Conservation (phyloP, 2,113 vertebrate genomes). For the Eudyptes chrysolophus region DNA sequence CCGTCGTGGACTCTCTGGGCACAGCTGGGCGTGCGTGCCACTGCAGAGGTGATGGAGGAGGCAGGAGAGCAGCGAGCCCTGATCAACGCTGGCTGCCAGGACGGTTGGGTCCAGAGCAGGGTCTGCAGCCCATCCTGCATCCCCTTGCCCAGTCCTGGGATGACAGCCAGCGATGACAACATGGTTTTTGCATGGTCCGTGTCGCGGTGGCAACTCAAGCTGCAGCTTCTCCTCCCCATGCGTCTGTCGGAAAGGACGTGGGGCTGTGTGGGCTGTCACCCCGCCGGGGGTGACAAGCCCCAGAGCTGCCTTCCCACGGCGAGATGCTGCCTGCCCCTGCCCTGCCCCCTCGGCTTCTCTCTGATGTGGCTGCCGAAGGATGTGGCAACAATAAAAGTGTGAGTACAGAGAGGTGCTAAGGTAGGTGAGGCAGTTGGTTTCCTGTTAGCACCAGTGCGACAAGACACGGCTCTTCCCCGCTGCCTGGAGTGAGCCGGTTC, state of each 20-base stretch:
- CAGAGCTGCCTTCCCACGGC: background rate
- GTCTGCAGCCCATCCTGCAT: background rate
- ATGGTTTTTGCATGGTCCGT: fast-evolving
- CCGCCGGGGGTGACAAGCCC: background rate
- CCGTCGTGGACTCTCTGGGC: fast-evolving
- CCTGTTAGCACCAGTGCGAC: conserved; percentile 22
- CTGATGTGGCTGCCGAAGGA: conserved; percentile 34
- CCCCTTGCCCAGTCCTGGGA: fast-evolving
- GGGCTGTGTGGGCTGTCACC: background rate
- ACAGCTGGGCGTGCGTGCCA: fast-evolving
- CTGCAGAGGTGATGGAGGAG: background rate
- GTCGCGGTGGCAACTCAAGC: fast-evolving
- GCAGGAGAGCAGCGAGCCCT: background rate
- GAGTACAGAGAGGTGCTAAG: conserved; percentile 10
- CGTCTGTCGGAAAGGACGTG: fast-evolving
- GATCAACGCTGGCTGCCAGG: fast-evolving
- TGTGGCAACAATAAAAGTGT: conserved; percentile 12
- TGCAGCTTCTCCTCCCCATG: fast-evolving
- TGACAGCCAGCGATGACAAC: background rate
- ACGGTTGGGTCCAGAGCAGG: background rate
- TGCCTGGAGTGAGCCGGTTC: background rate
- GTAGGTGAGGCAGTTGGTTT: background rate
- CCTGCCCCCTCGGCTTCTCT: background rate
- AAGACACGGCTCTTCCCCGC: background rate
- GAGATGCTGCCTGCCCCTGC: background rate